Base-by-base conservation (phyloP, 2,113 vertebrate species). In the Oryzias javanicus region DNA sequence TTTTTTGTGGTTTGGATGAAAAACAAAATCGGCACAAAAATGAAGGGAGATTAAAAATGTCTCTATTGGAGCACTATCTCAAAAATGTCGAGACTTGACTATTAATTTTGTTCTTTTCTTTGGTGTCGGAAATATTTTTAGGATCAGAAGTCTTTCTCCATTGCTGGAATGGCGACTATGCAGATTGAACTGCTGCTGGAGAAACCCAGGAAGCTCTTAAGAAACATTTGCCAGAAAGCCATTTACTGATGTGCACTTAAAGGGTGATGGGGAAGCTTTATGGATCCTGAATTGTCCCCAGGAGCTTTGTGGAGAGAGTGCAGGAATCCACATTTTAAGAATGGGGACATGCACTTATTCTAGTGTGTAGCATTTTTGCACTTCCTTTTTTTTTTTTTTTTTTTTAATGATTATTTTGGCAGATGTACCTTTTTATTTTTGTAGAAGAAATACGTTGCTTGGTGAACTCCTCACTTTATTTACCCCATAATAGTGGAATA, bases 211-310 rank as follows among this genome's bases (percentile, higher is more conserved):
- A 82, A 75, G 67, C 72, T 81, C 81, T 82, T 78, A 64, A 7
- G 74, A 77, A 53, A 48, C 53, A 53, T 18, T 18, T 48, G 58
- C 71, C 53, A 14, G 3, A 52, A 76, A 55, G 55, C 15, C 50
- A 19, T 3, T 48, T 14, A 42, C 66, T 73, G 54, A 82, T 52
- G 53, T 40, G 41, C 25, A 25, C 27, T 60, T 66, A 18, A 47
- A 41, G 47, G 25, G 55, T 54, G 62, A 70, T 48, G 58, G 42
- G 59, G 61, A n/a, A 46, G 17, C 74, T 79, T 87, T 87, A 85
- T 84, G 76, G 68, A 68, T 60, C 58, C 35, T 24, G 59, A 45
- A 80, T 64, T 83, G 69, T 64, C 16, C 81, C 76, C 74, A 16
- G 48, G 82, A 81, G 78, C 49, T 72, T 45, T 51, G 4, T 62